Percentiles rank a stretch among this genome's conserved stretches.
phyloP scores from a whole-genome alignment of 2,797 vertebrate species.

The Lacerta bilineata region DNA sequence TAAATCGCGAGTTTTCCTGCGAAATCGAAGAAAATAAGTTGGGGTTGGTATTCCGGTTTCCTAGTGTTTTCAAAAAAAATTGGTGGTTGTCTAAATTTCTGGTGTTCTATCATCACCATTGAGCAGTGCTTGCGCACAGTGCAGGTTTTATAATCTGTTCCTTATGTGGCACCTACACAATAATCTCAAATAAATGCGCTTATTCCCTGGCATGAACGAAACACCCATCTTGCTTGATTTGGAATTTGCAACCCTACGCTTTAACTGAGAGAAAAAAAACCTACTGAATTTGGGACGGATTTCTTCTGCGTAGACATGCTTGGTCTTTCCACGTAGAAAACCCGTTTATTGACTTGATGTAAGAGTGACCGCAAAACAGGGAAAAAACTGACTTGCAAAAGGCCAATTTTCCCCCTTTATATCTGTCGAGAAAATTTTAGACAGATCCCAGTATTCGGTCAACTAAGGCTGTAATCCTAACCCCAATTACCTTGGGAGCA shows the following conservation, averaged over 20 bases:
- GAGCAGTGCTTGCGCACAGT: too few species aligned
- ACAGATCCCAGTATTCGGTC: too few species aligned
- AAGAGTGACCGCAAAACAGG: neutral
- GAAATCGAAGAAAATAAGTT: neutral
- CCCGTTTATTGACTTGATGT: neutral
- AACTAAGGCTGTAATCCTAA: too few species aligned
- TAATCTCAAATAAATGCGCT: neutral
- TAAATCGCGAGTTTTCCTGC: neutral
- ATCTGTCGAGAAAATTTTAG: neutral
- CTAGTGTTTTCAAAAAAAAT: neutral
- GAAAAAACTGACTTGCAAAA: too few species aligned
- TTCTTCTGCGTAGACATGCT: neutral
- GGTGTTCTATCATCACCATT: neutral
- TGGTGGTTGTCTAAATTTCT: neutral
- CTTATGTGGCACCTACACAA: neutral
- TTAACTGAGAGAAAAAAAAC: neutral
- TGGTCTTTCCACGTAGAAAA: neutral
- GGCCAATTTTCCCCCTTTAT: rapidly evolving
- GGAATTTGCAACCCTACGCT: neutral
- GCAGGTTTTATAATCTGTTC: neutral
- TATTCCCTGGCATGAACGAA: too few species aligned
- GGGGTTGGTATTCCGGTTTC: neutral
- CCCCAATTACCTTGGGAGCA: too few species aligned
- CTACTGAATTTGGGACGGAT: neutral
- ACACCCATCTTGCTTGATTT: neutral